phyloP scores from a whole-genome alignment of 2,888 invertebrate species.

The Teinopalpus imperialis region DNA sequence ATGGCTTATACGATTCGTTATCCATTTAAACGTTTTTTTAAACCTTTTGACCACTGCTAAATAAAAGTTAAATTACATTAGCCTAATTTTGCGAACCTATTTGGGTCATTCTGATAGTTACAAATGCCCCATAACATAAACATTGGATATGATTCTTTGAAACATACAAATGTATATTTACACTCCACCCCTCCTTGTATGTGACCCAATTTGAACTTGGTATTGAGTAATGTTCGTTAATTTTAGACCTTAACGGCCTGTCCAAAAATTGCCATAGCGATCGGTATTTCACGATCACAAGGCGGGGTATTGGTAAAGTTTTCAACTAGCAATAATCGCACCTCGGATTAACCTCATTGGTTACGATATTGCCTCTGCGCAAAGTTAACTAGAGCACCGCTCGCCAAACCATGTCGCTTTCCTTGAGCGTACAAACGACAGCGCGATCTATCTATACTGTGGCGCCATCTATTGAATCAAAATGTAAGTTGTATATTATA shows the following conservation, averaged over 20 bases:
- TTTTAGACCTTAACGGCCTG: constrained; percentile 82
- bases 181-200: too few species aligned
- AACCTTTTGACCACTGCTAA: too few species aligned
- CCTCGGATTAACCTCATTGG: constrained; percentile 88
- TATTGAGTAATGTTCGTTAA: too few species aligned
- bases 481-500: background rate
- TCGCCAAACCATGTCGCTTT: background rate
- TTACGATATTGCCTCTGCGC: constrained; percentile 95
- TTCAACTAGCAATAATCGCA: constrained; percentile 97
- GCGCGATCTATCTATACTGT: background rate
- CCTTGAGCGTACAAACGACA: background rate
- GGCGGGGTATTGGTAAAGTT: constrained; percentile 97
- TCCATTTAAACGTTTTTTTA: too few species aligned
- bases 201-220: too few species aligned
- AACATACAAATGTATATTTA: too few species aligned
- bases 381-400: constrained; percentile 79
- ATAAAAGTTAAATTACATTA: too few species aligned
- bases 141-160: too few species aligned
- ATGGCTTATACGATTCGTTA: too few species aligned
- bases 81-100: too few species aligned
- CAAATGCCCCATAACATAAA: too few species aligned
- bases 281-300: constrained; percentile 92
- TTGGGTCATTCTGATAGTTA: too few species aligned
- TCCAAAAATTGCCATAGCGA: constrained; percentile 93
- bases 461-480: constrained; percentile 17